These are phyloP conservation scores for Batillaria attramentaria DNA, from an alignment of 1,140 invertebrate genomes.

Conservation along the genomic window DNA sequence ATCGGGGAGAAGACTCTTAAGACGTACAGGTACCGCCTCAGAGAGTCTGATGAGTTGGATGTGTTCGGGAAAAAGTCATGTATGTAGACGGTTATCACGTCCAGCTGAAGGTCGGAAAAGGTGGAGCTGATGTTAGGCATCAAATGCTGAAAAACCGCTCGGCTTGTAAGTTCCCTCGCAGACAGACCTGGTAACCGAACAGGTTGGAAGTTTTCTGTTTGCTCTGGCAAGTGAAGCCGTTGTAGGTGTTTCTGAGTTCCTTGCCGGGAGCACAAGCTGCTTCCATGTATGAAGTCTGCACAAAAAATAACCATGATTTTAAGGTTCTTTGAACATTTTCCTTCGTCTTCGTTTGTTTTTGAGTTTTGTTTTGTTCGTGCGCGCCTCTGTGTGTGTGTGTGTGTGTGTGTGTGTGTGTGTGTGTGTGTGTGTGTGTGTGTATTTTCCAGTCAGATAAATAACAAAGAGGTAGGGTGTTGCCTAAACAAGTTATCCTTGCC, in stretches of 20 bases:
- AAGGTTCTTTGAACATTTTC: no score
- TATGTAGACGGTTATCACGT: neutral
- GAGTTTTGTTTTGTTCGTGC: no score
- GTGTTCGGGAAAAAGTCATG: neutral
- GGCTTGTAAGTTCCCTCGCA: neutral
- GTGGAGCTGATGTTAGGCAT: neutral
- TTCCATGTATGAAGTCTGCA: constrained; percentile 4
- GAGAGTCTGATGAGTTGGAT: neutral
- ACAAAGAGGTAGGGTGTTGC: no score
- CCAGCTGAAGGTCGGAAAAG: no score
- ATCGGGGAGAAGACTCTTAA: neutral
- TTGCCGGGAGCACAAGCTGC: neutral
- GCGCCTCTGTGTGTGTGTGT: neutral
- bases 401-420: neutral
- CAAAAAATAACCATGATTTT: neutral
- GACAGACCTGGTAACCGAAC: neutral
- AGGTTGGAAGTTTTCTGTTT: neutral
- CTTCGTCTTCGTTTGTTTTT: no score
- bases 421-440: neutral
- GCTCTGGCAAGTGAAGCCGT: neutral
- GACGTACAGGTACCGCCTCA: neutral
- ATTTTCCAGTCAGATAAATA: no score
- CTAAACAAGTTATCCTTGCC: no score
- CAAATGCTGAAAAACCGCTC: neutral
- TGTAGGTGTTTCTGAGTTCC: neutral